These are phyloP conservation scores for Leptothorax acervorum DNA, from an alignment of 2,888 invertebrate species.

Conservation along the genomic window DNA sequence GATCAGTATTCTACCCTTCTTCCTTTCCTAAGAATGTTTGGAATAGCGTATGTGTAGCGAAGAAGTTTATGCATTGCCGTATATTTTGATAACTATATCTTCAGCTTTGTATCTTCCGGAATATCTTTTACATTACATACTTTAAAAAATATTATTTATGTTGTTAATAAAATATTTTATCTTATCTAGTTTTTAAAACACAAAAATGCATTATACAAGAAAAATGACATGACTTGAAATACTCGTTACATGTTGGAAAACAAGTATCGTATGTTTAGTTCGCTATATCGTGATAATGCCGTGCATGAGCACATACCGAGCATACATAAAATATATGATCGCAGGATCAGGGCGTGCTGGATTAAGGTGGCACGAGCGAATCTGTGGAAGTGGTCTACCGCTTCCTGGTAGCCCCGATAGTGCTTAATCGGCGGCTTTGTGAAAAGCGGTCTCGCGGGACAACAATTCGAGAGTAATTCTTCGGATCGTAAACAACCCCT, in stretches of 20 bases:
- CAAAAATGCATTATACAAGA: too few relatives aligned
- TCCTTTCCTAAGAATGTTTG: background rate
- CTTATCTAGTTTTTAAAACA: too few relatives aligned
- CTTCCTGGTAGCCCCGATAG: conserved; percentile 72
- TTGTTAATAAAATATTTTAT: too few relatives aligned
- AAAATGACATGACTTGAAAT: too few relatives aligned
- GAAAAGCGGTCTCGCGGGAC: conserved; percentile 63
- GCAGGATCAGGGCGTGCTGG: conserved; percentile 20
- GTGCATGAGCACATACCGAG: background rate
- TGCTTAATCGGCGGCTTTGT: conserved; percentile 64
- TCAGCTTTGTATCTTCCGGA: background rate
- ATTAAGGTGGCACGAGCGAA: conserved; percentile 50
- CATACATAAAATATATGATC: conserved; percentile 30
- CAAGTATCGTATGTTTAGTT: background rate
- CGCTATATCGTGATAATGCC: background rate
- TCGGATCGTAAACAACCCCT: conserved; percentile 69
- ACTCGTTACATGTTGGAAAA: background rate
- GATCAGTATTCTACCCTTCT: background rate
- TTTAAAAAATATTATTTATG: too few relatives aligned
- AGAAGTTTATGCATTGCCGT: background rate
- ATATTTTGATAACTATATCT: background rate
- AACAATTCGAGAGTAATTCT: conserved; percentile 68
- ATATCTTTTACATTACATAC: background rate
- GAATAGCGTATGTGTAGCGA: background rate
- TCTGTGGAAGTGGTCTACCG: conserved; percentile 62